These are phyloP conservation scores for Girardinichthys multiradiatus DNA, from an alignment of 2,113 vertebrate species.

Conservation along the genomic window DNA sequence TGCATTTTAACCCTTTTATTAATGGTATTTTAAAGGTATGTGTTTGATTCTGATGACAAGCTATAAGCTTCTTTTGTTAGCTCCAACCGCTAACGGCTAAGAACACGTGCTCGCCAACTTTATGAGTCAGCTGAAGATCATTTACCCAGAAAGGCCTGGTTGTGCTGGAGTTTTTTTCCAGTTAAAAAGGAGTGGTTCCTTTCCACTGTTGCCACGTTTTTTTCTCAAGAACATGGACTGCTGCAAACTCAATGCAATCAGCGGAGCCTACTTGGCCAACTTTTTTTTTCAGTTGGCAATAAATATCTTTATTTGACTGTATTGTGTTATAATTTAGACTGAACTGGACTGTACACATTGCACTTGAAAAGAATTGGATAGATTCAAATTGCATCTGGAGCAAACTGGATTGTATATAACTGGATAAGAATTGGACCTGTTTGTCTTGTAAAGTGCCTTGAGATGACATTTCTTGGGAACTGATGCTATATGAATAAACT, in stretches of 20 bases:
- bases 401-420: background rate
- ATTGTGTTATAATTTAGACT: background rate
- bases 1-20: too few species aligned
- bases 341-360: background rate
- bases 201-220: background rate
- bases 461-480: background rate
- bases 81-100: too few species aligned
- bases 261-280: background rate
- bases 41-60: too few species aligned
- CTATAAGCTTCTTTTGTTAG: too few species aligned
- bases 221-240: background rate
- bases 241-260: background rate
- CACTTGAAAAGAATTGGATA: background rate
- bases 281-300: background rate
- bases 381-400: background rate
- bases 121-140: too few species aligned
- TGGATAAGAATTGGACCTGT: background rate
- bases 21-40: too few species aligned
- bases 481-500: background rate
- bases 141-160: too few species aligned
- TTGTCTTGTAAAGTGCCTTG: background rate
- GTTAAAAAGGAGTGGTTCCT: background rate
- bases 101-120: too few species aligned
- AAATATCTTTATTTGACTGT: background rate
- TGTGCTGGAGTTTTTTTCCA: background rate